These are phyloP conservation scores for Cairina moschata DNA, from an alignment of 2,113 vertebrate species.

Conservation along the genomic window DNA sequence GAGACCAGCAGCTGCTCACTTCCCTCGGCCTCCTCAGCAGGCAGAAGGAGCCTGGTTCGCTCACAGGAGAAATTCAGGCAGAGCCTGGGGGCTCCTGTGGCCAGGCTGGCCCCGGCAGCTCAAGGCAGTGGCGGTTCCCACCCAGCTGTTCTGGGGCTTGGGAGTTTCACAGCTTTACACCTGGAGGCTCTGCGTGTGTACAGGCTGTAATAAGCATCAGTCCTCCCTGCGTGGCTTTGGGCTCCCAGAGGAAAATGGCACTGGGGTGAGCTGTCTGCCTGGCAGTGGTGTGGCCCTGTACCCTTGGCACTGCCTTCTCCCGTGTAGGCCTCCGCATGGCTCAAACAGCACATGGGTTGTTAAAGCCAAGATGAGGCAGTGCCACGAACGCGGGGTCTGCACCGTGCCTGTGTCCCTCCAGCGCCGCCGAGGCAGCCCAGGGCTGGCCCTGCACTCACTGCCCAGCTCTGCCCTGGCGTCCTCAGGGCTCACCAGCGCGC, in stretches of 20 bases:
- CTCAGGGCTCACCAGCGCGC: background rate
- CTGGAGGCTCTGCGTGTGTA: background rate
- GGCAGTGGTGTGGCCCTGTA: no score
- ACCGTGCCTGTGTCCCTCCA: accelerated
- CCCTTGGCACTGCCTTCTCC: background rate
- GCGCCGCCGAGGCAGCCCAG: background rate
- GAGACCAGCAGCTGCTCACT: accelerated
- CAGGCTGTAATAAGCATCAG: accelerated
- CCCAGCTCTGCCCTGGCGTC: accelerated
- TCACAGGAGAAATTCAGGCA: background rate
- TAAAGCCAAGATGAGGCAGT: background rate
- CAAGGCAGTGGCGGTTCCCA: no score
- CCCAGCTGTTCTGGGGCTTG: accelerated
- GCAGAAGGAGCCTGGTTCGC: background rate
- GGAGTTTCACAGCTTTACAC: background rate
- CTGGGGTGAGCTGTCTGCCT: background rate
- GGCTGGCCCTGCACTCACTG: accelerated
- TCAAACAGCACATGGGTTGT: accelerated
- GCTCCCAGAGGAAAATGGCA: accelerated
- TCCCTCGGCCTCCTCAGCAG: no score
- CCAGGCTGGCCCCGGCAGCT: background rate
- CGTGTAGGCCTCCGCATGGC: accelerated
- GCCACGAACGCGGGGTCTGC: accelerated
- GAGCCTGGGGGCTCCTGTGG: background rate
- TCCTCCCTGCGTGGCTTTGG: no score